Base-by-base conservation (phyloP, 2,888 invertebrate species). In the Hypomecis punctinalis region DNA sequence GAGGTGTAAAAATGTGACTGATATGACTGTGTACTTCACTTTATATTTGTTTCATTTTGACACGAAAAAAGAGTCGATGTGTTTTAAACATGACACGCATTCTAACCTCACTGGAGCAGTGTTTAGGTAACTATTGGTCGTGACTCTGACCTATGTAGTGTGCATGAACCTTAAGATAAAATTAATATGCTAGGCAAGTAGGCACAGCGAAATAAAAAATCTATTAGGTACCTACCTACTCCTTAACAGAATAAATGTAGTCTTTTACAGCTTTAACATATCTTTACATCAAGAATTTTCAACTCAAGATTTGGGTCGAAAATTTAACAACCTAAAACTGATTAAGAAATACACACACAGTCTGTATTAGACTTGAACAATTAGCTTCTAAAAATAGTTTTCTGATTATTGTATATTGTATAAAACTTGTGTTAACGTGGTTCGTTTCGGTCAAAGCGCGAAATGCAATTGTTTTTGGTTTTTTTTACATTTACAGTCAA, bases 111-210 rank as follows among this genome's bases (percentile, higher is more conserved):
- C 23, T 23, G 23, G 23, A 23, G 23, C 23, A 23, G 23, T 23
- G 23, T 23, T 23, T 23, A 23, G 23, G 3, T 23, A 23, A 23
- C 23, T 23, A 9, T 0, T 39, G 39, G 39, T 48, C 48, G 8
- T 51, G n/a, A 11, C 37, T 37, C 11, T 5, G 8, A 8, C 9
- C 37, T 9, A 13, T 10, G 8, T 8, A 40, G 23, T 52, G 52
- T 33, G 10, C 52, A 23, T 33, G 23, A 42, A 54, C 48, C 39
- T 23, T 36, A 45, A 54, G 46, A 55, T 56, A 60, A 35, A 60
- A 53, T 37, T n/a, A 63, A 60, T 48, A 45, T 56, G 33, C 47
- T 23, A 23, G 1, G n/a, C n/a, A n/a, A n/a, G n/a, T 55, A 60
- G 56, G 55, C 11, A 42, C 59, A 45, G 36, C 23, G 43, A 58